Evolutionary conservation across 2,888 invertebrate species (phyloP).

Genomic region (Rhodophaea formosa): DNA sequence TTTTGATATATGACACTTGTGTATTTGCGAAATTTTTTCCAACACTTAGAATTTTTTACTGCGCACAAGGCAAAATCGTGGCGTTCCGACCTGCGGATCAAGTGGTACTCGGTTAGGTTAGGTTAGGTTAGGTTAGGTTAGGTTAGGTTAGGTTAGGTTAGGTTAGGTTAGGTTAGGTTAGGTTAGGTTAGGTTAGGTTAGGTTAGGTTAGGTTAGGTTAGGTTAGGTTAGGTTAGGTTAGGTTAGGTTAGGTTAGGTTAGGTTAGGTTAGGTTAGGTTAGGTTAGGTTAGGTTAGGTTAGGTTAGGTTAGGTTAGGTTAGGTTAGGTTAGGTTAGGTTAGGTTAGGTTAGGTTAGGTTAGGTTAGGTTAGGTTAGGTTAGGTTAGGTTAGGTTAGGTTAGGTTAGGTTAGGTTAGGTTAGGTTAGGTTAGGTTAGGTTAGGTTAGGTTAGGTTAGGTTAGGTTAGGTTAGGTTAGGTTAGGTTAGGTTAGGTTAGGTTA

Average conservation of each 20-base stretch:
- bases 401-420: slow-evolving; percentile 21
- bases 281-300: slow-evolving; percentile 24
- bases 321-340: slow-evolving; percentile 23
- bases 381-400: neutral
- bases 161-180: neutral
- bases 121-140: neutral
- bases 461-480: slow-evolving; percentile 1
- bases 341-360: slow-evolving; percentile 14
- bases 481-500: neutral
- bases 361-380: neutral
- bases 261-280: slow-evolving; percentile 1
- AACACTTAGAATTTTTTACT: too few species aligned
- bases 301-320: slow-evolving; percentile 21
- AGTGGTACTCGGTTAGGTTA: too few species aligned
- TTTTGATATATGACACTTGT: too few species aligned
- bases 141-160: neutral
- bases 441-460: slow-evolving; percentile 8
- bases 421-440: slow-evolving; percentile 25
- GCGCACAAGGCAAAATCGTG: too few species aligned
- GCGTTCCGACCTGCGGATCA: too few species aligned
- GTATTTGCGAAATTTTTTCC: too few species aligned
- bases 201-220: neutral
- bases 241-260: neutral
- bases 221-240: neutral
- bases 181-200: neutral